A percentile compares a stretch with the other conserved stretches of the same genome.
Evolutionary conservation across 1,140 invertebrate genomes (phyloP).

Genomic region (Sarcophaga bullata): DNA sequence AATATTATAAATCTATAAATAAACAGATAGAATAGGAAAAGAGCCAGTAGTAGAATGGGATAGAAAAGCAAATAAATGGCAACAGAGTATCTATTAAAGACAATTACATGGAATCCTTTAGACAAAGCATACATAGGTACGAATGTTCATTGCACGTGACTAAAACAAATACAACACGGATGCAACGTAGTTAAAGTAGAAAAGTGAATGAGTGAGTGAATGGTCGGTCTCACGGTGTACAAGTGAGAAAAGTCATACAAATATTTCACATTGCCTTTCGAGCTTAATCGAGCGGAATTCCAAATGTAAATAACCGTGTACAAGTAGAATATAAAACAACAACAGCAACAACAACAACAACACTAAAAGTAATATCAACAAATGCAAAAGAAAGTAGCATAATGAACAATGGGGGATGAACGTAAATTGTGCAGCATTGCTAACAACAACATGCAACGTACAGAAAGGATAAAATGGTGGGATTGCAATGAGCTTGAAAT

Average conservation of each 20-base stretch:
- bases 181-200: background rate
- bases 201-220: background rate
- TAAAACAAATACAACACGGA: background rate
- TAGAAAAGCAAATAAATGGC: conserved; percentile 22
- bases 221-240: background rate
- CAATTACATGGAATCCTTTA: conserved; percentile 25
- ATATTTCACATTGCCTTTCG: conserved; percentile 38
- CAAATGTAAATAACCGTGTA: conserved; percentile 35
- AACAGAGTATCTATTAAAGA: conserved; percentile 38
- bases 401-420: background rate
- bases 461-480: background rate
- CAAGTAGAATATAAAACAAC: conserved; percentile 11
- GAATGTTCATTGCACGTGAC: conserved; percentile 19
- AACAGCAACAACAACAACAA: background rate
- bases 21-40: conserved; percentile 18
- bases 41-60: background rate
- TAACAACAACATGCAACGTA: background rate
- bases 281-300: conserved; percentile 38
- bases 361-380: background rate
- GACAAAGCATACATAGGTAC: background rate
- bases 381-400: background rate
- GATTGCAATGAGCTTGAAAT: too few species aligned
- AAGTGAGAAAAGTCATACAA: conserved; percentile 38
- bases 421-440: background rate
- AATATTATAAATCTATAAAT: conserved; percentile 25